Evolutionary conservation across 1,140 invertebrate genomes (phyloP).

Genomic region (Asbolus verrucosus): DNA sequence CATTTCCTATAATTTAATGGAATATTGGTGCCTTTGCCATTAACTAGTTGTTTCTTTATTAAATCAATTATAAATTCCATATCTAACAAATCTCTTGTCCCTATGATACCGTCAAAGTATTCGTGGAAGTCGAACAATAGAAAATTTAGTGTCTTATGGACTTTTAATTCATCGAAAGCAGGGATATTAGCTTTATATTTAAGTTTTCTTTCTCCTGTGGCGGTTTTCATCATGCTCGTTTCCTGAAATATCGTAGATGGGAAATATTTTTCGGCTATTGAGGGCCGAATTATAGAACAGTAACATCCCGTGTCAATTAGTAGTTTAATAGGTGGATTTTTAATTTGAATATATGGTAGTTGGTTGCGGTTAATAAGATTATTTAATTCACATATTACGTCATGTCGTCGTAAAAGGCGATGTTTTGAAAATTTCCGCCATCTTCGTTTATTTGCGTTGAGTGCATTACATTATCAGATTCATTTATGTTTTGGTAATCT

Average conservation of each 20-base stretch:
- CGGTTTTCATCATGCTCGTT: conserved; percentile 37
- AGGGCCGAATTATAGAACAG: conserved; percentile 47
- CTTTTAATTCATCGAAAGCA: conserved; percentile 45
- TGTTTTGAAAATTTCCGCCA: neutral
- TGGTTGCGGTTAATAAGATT: conserved; percentile 42
- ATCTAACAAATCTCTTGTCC: conserved; percentile 47
- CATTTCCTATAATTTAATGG: conserved; percentile 42
- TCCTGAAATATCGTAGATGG: conserved; percentile 42
- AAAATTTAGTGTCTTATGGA: conserved; percentile 35
- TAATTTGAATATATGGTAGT: conserved; percentile 52
- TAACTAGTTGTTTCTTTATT: conserved; percentile 36
- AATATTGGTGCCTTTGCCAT: conserved; percentile 40
- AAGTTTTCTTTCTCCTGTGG: conserved; percentile 39
- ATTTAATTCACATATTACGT: conserved; percentile 32
- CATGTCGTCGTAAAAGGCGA: neutral
- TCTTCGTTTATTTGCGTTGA: conserved; percentile 8
- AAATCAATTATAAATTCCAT: conserved; percentile 50
- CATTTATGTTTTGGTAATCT: too few relatives aligned
- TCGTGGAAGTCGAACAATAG: conserved; percentile 52
- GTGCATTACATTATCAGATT: too few relatives aligned
- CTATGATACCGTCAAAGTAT: conserved; percentile 54
- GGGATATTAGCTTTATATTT: conserved; percentile 48
- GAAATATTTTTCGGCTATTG: conserved; percentile 49
- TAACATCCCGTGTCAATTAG: conserved; percentile 54
- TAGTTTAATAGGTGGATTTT: conserved; percentile 47